phyloP scores from a whole-genome alignment of 2,888 invertebrate genomes.

The Eustalomyia histrio region DNA sequence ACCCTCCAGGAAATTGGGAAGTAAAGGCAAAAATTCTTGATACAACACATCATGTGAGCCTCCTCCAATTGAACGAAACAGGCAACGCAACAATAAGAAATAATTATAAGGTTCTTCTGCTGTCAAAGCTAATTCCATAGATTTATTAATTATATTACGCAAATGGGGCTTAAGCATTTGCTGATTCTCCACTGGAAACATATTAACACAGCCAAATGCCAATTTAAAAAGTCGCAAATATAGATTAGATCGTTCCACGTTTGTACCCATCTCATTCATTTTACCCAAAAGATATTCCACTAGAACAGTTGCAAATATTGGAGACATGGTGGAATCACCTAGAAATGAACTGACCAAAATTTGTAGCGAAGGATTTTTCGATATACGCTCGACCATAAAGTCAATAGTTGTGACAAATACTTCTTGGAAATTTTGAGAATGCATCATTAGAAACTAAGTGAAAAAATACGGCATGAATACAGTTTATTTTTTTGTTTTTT shows the following conservation, averaged over 20 bases:
- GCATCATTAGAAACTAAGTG: constrained; percentile 95
- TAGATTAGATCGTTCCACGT: constrained; percentile 94
- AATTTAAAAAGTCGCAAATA: constrained; percentile 97
- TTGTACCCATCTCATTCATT: constrained; percentile 98
- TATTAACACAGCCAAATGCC: constrained; percentile 97
- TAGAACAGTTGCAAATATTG: constrained; percentile 96
- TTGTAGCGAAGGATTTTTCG: constrained; percentile 95
- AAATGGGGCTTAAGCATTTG: constrained; percentile 98
- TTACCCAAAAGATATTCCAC: constrained; percentile 96
- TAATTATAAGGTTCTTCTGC: constrained; percentile 99
- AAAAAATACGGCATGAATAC: too few relatives aligned
- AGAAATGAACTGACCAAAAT: constrained; percentile 96
- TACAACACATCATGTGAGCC: constrained; percentile 98
- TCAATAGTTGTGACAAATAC: constrained; percentile 97
- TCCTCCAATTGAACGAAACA: constrained; percentile 99
- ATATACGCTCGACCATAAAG: constrained; percentile 96
- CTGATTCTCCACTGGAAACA: constrained; percentile 97
- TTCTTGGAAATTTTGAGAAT: constrained; percentile 96
- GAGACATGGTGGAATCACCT: constrained; percentile 95
- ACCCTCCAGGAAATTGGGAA: constrained; percentile 96
- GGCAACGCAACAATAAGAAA: constrained; percentile 93
- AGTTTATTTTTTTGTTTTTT: too few relatives aligned
- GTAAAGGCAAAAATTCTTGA: constrained; percentile 96
- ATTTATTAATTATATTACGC: constrained; percentile 97
- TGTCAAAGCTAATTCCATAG: constrained; percentile 96